A percentile compares a stretch with the other conserved stretches of the same genome.
These are phyloP conservation scores for Gallirallus australis DNA, from an alignment of 2,797 vertebrate genomes.

Conservation along the genomic window DNA sequence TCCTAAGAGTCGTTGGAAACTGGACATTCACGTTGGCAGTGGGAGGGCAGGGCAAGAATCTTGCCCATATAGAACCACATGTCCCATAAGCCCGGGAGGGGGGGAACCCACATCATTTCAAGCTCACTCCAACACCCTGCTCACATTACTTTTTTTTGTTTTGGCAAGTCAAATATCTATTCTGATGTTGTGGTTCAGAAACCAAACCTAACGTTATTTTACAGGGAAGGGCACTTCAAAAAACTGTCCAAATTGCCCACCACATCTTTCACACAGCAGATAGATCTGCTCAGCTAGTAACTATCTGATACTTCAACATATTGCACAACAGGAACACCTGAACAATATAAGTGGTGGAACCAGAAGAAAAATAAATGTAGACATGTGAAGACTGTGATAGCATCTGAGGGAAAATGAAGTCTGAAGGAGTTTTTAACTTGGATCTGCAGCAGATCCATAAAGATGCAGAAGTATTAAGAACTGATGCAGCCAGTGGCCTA, in stretches of 20 bases:
- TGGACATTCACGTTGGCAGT: not conserved
- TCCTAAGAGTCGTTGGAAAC: not conserved
- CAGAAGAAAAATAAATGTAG: not conserved
- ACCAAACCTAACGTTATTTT: not conserved
- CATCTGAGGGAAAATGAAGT: not conserved
- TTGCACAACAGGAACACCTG: not conserved
- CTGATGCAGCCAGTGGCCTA: not conserved
- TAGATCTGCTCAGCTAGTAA: not conserved
- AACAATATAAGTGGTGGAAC: not conserved
- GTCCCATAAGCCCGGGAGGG: not conserved
- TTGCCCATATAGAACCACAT: not conserved
- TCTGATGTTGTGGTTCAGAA: not conserved
- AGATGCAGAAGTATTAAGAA: not conserved
- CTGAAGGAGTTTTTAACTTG: not conserved
- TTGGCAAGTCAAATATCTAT: not conserved
- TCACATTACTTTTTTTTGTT: not conserved
- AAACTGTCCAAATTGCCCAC: not conserved
- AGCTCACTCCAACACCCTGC: not conserved
- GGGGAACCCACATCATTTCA: not conserved
- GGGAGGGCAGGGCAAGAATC: not conserved
- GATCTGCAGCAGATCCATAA: not conserved
- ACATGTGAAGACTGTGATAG: not conserved
- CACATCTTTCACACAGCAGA: not conserved
- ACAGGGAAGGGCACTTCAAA: not conserved
- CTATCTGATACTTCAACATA: not conserved